Evolutionary conservation across 1,140 invertebrate genomes (phyloP), one percentile per base, ranked within the genome.

Genomic region (Macrostomum lignano): DNA sequence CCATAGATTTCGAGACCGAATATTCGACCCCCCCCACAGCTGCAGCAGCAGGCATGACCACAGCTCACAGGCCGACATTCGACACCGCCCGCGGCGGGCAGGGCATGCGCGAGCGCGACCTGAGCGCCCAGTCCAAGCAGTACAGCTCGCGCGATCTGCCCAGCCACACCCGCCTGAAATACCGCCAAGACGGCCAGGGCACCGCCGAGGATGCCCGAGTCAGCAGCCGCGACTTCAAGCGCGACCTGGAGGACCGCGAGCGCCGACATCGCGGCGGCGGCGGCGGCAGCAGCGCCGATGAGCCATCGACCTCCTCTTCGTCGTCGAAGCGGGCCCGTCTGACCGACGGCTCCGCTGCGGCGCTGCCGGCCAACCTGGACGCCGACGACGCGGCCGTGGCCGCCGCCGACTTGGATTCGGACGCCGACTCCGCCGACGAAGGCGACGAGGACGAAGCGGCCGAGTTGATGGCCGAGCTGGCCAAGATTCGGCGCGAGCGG

Each of bases 71-170:
- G 42, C 86, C 88, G 37, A 96, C 86, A 9, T 96, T 93, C 61
- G 81, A 94, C 52, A 78, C 88, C 25, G 88, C 86, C 9, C 64
- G 76, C 47, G 86, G 86, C 36, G 86, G 84, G 2, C 68, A 71
- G 46, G 78, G 79, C 3, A 66, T 79, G 34, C 78, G 81, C 28
- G 88, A 96, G 60, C 84, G 84, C 49, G 79, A 93, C 64, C 62
- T 96, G 11, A 84, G 81, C 65, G 81, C 82, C 31, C 70, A 96
- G 37, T 93, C 84, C 9, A 76, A 86, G 47, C 91, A 98, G 55
- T 96, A 96, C 57, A 93, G 84, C 2, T 84, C 78, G 40, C 65
- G 86, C 51, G 91, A 98, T 70, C 67, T 98, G 44, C 86, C 88
- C 21, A 71, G 71, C 1, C 86, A 96, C 46, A 86, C 74, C 2